These are phyloP conservation scores for Coracias cyanogaster DNA, from an alignment of 2,797 vertebrate species.

Conservation along the genomic window DNA sequence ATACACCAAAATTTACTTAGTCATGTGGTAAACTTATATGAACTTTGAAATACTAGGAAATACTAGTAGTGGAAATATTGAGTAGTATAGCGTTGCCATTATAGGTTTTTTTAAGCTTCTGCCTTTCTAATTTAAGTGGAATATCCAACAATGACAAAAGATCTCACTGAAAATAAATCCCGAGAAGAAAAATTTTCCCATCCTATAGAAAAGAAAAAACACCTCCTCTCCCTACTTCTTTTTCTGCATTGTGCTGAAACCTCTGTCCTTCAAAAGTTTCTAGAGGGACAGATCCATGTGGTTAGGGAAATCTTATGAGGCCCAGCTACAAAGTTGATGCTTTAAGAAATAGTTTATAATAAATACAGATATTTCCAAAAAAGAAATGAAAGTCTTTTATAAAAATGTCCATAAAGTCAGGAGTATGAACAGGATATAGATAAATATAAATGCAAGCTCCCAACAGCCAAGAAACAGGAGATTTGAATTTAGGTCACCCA, in stretches of 20 bases:
- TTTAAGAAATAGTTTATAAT: neutral
- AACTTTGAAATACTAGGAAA: neutral
- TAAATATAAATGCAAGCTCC: neutral
- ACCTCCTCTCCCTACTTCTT: rapidly evolving
- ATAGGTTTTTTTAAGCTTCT: neutral
- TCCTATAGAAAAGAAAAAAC: neutral
- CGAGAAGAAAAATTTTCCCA: neutral
- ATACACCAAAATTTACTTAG: neutral
- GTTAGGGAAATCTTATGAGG: neutral
- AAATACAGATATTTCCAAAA: neutral
- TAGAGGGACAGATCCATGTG: neutral
- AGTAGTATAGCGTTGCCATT: neutral
- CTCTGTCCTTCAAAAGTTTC: neutral
- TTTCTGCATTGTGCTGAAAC: neutral
- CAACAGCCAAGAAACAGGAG: neutral
- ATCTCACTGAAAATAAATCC: neutral
- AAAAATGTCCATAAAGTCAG: neutral
- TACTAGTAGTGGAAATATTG: neutral
- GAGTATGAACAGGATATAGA: neutral
- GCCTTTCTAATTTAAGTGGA: neutral
- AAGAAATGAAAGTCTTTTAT: neutral
- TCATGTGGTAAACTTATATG: neutral
- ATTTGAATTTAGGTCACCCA: neutral
- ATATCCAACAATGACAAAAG: neutral
- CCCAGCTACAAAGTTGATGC: neutral